Evolutionary conservation across 2,797 vertebrate species (phyloP).

Genomic region (Diglossa cyanea): DNA sequence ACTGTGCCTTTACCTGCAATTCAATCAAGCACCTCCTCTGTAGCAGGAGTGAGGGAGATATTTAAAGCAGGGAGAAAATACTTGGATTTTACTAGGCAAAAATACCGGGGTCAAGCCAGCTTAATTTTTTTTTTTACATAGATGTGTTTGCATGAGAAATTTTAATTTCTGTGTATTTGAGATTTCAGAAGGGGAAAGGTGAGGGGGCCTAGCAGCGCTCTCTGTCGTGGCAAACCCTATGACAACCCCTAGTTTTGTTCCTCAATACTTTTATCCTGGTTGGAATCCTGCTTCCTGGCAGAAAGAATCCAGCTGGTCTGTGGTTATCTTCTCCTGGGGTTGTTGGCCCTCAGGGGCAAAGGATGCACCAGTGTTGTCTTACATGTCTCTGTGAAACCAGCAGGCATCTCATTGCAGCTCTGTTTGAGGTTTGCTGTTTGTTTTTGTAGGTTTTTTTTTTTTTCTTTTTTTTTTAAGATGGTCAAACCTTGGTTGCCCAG

Average conservation of each 20-base stretch:
- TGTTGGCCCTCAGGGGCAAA: neutral
- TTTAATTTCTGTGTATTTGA: neutral
- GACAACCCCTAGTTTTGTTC: neutral
- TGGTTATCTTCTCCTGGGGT: neutral
- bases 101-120: neutral
- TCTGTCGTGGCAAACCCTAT: rapidly evolving
- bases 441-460: neutral
- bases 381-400: neutral
- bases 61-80: neutral
- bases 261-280: neutral
- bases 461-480: neutral
- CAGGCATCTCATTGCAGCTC: neutral
- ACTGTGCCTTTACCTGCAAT: neutral
- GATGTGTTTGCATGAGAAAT: neutral
- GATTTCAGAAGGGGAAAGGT: neutral
- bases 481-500: constrained; percentile 29
- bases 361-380: neutral
- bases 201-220: rapidly evolving
- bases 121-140: neutral
- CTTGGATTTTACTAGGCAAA: neutral
- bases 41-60: neutral
- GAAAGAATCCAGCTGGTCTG: neutral
- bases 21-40: neutral
- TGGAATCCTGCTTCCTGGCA: neutral
- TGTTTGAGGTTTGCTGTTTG: constrained; percentile 4